These are phyloP conservation scores for Brachyalestes nurse DNA, from an alignment of 2,797 vertebrate species.

Conservation along the genomic window DNA sequence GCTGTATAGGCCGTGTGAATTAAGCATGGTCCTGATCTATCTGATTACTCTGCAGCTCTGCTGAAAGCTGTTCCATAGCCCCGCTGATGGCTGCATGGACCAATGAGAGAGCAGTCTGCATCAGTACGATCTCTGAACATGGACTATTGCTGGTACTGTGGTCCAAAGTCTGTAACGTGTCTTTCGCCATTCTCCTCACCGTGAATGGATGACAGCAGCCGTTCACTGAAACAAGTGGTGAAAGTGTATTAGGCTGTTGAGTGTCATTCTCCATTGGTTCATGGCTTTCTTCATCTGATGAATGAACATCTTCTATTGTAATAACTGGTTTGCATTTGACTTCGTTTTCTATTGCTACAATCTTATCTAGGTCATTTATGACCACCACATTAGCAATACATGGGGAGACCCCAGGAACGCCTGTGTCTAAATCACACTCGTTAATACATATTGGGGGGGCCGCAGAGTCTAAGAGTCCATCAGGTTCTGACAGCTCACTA, in stretches of 20 bases:
- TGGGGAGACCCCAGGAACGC: neutral
- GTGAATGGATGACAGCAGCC: slow-evolving; percentile 36
- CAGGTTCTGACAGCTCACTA: slow-evolving; percentile 3
- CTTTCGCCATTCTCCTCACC: slow-evolving; percentile 26
- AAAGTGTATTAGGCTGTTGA: slow-evolving; percentile 20
- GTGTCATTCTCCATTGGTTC: slow-evolving; percentile 6
- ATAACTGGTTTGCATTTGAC: slow-evolving; percentile 44
- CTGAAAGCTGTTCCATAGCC: slow-evolving; percentile 81
- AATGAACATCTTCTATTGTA: slow-evolving; percentile 39
- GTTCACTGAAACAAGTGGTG: slow-evolving; percentile 19
- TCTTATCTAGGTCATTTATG: slow-evolving; percentile 25
- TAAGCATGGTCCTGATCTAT: slow-evolving; percentile 43
- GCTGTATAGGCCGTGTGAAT: slow-evolving; percentile 19
- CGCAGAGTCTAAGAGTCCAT: slow-evolving; percentile 5
- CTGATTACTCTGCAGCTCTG: slow-evolving; percentile 51
- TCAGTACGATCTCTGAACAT: slow-evolving; percentile 74
- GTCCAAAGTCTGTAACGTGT: slow-evolving; percentile 14
- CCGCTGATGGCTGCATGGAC: slow-evolving; percentile 83
- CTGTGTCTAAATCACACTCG: neutral
- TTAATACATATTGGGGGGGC: neutral
- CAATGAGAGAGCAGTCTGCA: slow-evolving; percentile 81
- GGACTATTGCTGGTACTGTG: slow-evolving; percentile 6
- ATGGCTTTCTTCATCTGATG: slow-evolving; percentile 47
- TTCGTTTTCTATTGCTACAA: slow-evolving; percentile 12
- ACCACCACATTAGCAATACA: slow-evolving; percentile 23